Evolutionary conservation across 2,797 vertebrate genomes (phyloP).

Genomic region (Liasis olivaceus): DNA sequence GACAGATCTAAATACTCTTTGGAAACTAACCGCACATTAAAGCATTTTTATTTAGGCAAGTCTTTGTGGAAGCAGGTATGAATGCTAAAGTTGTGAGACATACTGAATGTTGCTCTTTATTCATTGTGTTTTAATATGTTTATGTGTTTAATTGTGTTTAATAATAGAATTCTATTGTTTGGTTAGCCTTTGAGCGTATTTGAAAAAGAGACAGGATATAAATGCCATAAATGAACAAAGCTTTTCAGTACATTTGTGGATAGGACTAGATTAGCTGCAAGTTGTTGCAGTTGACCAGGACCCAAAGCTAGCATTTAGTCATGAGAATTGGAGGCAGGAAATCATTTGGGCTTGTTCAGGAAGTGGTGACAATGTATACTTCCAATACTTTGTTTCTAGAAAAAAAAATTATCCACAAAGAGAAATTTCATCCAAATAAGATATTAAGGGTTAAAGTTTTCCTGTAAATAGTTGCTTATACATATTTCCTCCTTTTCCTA

Average conservation of each 20-base stretch:
- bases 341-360: constrained; percentile 15
- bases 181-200: neutral
- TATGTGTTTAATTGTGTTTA: neutral
- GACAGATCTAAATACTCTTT: neutral
- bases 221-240: neutral
- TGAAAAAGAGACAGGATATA: neutral
- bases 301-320: constrained; percentile 5
- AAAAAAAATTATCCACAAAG: neutral
- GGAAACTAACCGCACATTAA: neutral
- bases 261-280: neutral
- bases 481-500: neutral
- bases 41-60: neutral
- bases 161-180: neutral
- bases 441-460: neutral
- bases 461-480: neutral
- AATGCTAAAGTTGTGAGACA: neutral
- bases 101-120: neutral
- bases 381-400: neutral
- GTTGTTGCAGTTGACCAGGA: neutral
- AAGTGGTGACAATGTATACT: constrained; percentile 4
- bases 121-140: neutral
- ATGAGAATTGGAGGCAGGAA: constrained; percentile 26
- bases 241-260: neutral
- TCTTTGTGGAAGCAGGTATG: neutral
- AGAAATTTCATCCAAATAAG: neutral